These are phyloP conservation scores for Capricornis sumatraensis DNA, from an alignment of 2,113 vertebrate species.

Conservation along the genomic window DNA sequence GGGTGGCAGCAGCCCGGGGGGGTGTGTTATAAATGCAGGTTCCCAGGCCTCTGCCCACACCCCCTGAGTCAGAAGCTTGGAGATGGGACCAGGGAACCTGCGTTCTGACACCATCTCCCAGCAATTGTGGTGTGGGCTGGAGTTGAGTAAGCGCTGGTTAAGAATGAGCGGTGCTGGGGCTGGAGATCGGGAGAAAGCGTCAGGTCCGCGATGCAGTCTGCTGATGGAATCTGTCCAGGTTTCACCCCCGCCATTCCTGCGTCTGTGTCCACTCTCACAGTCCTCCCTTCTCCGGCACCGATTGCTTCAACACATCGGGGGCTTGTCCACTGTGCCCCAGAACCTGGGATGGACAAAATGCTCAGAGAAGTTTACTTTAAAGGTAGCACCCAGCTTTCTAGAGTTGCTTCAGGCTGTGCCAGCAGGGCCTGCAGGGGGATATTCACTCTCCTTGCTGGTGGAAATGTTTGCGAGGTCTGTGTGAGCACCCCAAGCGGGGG, in stretches of 20 bases:
- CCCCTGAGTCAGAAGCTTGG: background rate
- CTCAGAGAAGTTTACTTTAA: background rate
- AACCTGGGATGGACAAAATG: background rate
- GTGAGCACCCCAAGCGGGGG: background rate
- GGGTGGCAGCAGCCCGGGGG: too few species aligned
- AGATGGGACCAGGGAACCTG: background rate
- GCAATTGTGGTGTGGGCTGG: background rate
- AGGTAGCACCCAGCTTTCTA: background rate
- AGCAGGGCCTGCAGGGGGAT: background rate
- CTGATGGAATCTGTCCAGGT: background rate
- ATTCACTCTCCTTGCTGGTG: background rate
- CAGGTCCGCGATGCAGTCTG: background rate
- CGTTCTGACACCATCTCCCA: background rate
- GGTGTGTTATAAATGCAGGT: rapidly evolving
- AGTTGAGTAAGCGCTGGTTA: background rate
- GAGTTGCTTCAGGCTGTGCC: background rate
- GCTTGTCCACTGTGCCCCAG: background rate
- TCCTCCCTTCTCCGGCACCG: background rate
- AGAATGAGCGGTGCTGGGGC: background rate
- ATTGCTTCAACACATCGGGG: background rate
- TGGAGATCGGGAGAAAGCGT: background rate
- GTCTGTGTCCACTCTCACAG: background rate
- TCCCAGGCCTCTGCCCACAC: background rate
- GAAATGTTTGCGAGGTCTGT: background rate
- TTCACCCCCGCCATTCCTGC: rapidly evolving